Percentiles rank a stretch among this genome's conserved stretches.
phyloP scores from a whole-genome alignment of 2,113 vertebrate genomes.

The Thunnus thynnus region DNA sequence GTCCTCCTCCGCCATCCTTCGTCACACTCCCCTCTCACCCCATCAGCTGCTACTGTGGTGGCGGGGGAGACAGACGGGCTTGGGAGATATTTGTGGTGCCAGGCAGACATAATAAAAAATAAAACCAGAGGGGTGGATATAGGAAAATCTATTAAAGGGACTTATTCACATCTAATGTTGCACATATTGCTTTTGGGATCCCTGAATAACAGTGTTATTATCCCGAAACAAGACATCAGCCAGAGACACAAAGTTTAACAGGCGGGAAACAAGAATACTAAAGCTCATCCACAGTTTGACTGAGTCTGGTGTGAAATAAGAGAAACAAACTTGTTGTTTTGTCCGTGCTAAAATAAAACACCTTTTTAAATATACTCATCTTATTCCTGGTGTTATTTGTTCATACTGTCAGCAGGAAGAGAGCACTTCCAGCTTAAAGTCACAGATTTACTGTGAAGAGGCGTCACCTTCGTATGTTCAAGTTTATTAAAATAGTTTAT shows the following conservation, averaged over 20 bases:
- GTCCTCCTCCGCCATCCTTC: conserved; percentile 8
- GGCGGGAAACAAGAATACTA: conserved; percentile 60
- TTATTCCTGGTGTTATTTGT: background rate
- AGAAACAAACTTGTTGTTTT: background rate
- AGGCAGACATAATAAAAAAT: conserved; percentile 83
- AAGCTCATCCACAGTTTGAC: conserved; percentile 28
- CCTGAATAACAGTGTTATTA: conserved; percentile 76
- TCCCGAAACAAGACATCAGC: conserved; percentile 53
- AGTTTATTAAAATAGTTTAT: background rate
- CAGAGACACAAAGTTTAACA: conserved; percentile 57
- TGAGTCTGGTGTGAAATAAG: conserved; percentile 15
- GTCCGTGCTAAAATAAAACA: conserved; percentile 22
- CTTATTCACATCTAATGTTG: conserved; percentile 73
- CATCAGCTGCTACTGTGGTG: conserved; percentile 28
- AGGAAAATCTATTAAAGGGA: conserved; percentile 79
- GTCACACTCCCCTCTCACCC: conserved; percentile 8
- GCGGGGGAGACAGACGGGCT: conserved; percentile 24
- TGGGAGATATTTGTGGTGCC: conserved; percentile 68
- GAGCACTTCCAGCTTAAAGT: background rate
- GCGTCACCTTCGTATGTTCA: background rate
- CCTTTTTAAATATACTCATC: conserved; percentile 19
- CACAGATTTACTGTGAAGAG: conserved; percentile 1
- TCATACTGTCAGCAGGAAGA: background rate
- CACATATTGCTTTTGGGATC: conserved; percentile 74
- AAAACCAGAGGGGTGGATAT: conserved; percentile 59